These are phyloP conservation scores for Illadopsis cleaveri DNA, from an alignment of 2,113 vertebrate species.

Conservation along the genomic window DNA sequence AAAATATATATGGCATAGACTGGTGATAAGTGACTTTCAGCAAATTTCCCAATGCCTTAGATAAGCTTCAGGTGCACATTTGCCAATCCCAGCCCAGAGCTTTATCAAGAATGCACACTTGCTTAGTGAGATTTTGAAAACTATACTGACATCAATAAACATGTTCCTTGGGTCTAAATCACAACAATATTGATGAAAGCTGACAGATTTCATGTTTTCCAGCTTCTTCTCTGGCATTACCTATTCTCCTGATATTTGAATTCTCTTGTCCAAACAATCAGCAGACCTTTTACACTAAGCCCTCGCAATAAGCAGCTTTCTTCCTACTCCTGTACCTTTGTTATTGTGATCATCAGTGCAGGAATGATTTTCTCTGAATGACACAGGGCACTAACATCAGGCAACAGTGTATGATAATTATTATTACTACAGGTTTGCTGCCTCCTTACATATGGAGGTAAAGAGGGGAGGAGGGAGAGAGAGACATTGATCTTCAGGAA, in stretches of 20 bases:
- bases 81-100: background rate
- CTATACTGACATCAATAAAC: background rate
- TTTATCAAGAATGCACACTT: background rate
- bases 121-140: background rate
- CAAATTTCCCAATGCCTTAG: background rate
- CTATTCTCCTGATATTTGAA: background rate
- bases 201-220: background rate
- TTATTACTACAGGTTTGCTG: background rate
- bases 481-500: background rate
- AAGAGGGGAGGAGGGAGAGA: background rate
- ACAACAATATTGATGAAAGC: background rate
- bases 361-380: background rate
- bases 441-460: background rate
- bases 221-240: background rate
- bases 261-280: background rate
- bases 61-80: background rate
- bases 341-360: background rate
- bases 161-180: background rate
- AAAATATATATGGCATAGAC: background rate
- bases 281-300: background rate
- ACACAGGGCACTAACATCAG: background rate
- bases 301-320: background rate
- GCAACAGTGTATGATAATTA: background rate
- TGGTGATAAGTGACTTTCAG: background rate
- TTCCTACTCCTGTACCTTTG: background rate